phyloP scores from a whole-genome alignment of 1,140 invertebrate genomes.

The Heliconius nattereri region DNA sequence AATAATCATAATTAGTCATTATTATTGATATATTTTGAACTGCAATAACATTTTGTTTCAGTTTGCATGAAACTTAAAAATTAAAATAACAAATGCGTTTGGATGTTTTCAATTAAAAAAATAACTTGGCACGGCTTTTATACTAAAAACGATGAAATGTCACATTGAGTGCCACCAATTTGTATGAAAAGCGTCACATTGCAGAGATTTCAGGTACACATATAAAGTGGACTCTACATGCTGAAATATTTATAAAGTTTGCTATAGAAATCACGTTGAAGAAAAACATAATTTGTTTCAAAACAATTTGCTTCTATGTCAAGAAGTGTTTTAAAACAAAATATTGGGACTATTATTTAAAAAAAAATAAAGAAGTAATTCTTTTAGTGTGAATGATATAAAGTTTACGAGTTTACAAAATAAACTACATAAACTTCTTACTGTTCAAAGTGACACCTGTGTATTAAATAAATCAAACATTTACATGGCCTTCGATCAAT shows the following conservation, averaged over 20 bases:
- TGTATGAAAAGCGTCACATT: neutral
- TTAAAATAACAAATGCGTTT: conserved; percentile 16
- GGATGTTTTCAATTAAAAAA: neutral
- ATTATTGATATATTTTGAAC: conserved; percentile 2
- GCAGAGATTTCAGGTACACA: conserved; percentile 27
- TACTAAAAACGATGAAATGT: conserved; percentile 2
- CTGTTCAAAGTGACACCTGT: neutral
- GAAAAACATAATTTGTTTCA: neutral
- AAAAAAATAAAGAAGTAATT: neutral
- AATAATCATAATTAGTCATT: neutral
- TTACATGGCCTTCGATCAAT: neutral
- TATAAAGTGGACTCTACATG: neutral
- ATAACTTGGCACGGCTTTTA: conserved; percentile 5
- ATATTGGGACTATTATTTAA: neutral
- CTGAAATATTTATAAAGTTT: neutral
- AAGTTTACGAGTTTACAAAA: conserved; percentile 17
- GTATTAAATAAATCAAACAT: neutral
- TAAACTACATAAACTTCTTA: conserved; percentile 18
- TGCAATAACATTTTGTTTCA: neutral
- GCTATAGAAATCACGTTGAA: neutral
- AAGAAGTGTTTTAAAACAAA: neutral
- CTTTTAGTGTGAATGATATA: neutral
- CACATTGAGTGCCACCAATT: neutral
- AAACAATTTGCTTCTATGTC: neutral
- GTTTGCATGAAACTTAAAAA: neutral